Percentiles rank a stretch among this genome's conserved stretches.
These are phyloP conservation scores for Mechanitis messenoides DNA, from an alignment of 2,888 invertebrate genomes.

Conservation along the genomic window DNA sequence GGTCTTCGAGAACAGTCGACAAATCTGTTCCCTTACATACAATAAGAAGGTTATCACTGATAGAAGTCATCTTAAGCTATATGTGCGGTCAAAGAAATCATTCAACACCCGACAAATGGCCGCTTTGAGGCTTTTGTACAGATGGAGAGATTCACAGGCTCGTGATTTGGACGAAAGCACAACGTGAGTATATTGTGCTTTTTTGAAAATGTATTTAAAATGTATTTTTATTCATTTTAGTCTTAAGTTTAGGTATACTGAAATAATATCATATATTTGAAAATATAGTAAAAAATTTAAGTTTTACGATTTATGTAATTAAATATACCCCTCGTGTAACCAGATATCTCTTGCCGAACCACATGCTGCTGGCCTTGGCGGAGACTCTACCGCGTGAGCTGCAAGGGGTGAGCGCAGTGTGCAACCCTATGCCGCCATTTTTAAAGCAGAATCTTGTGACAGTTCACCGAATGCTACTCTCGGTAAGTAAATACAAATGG, in stretches of 20 bases:
- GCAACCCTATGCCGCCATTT: conserved; percentile 92
- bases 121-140: conserved; percentile 87
- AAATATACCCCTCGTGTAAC: neutral
- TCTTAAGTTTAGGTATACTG: too few relatives aligned
- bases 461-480: conserved; percentile 54
- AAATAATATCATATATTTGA: too few relatives aligned
- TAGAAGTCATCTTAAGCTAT: conserved; percentile 85
- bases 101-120: conserved; percentile 91
- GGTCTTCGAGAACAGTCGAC: conserved; percentile 84
- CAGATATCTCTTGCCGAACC: conserved; percentile 95
- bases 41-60: conserved; percentile 83
- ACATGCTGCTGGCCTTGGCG: conserved; percentile 94
- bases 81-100: conserved; percentile 83
- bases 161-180: conserved; percentile 93
- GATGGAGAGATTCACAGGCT: conserved; percentile 92
- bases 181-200: conserved; percentile 66
- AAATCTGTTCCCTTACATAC: conserved; percentile 86
- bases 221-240: too few relatives aligned
- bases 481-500: conserved; percentile 39
- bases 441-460: conserved; percentile 52
- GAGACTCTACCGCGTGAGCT: conserved; percentile 92
- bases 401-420: conserved; percentile 94
- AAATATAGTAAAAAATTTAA: neutral
- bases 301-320: neutral
- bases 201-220: too few relatives aligned